Evolutionary conservation across 92 coral and sea anemone genomes (phyloP), one percentile per base, ranked within the genome.

Genomic region (Palythoa heliodiscus): DNA sequence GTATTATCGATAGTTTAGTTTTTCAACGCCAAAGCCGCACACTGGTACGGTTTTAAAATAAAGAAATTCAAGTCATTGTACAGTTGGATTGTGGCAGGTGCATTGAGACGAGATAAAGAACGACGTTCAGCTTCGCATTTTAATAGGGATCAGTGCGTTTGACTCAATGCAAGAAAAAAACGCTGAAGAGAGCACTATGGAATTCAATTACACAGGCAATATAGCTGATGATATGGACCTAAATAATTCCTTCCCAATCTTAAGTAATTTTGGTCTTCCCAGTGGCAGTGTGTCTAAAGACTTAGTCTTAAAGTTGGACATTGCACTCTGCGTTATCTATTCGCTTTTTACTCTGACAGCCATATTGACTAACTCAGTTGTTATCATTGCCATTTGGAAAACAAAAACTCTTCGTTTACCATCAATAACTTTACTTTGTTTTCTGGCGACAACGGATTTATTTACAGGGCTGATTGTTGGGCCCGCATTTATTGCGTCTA

Each of bases 301-400:
- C 39, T 16, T 80, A 15, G 55, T 80, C 20, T 16, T 80, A 25
- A 22, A 22, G 58, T 14, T 80, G 60, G 84, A 80, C 55, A 20
- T 80, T 19, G 75, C 48, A 20, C 23, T 80, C 11, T 80, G 84
- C 20, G 57, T 80, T 9, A 80, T 80, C 6, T 80, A 80, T 52
- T 66, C 84, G 16, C 50, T 70, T 7, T 80, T 80, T 63, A 80
- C 84, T 19, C 35, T 80, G 39, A 80, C 84, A 47, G 84, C 84
- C 39, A 80, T 80, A 22, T 69, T 80, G 25, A 67, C 74, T 13
- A 80, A 80, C 43, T 48, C 84, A 64, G 54, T 80, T 40, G 84
- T 80, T 80, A 66, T 80, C 20, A 64, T 69, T 47, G 84, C 84
- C 5, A 80, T 80, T 47, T 80, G 84, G 84, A 80, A 67, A 15